These are phyloP conservation scores for Papilio gigon DNA, from an alignment of 2,888 invertebrate species.

Conservation along the genomic window DNA sequence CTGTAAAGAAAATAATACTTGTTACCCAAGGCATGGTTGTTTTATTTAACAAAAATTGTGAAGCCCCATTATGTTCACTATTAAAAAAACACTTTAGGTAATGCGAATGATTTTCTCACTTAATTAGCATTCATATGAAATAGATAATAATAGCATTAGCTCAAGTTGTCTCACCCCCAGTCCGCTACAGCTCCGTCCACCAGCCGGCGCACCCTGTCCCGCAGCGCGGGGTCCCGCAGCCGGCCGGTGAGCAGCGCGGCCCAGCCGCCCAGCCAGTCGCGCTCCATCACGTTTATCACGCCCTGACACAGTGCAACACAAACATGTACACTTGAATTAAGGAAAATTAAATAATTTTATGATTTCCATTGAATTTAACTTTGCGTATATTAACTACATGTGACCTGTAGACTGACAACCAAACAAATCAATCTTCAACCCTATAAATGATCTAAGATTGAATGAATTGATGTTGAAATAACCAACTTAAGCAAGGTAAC, in stretches of 20 bases:
- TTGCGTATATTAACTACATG: too few relatives aligned
- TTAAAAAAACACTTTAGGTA: too few relatives aligned
- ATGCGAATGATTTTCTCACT: too few relatives aligned
- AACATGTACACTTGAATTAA: neutral
- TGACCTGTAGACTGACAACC: too few relatives aligned
- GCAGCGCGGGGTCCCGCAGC: slow-evolving; percentile 70
- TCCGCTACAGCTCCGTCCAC: slow-evolving; percentile 79
- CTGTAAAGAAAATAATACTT: slow-evolving; percentile 54
- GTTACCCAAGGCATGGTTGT: neutral
- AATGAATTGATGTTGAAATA: too few relatives aligned
- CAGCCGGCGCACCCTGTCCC: slow-evolving; percentile 68
- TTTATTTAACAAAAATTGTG: neutral
- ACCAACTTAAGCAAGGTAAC: too few relatives aligned
- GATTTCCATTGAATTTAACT: too few relatives aligned
- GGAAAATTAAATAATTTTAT: too few relatives aligned
- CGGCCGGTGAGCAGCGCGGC: slow-evolving; percentile 84
- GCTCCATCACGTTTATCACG: slow-evolving; percentile 83
- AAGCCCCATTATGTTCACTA: too few relatives aligned
- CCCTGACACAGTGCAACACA: slow-evolving; percentile 65
- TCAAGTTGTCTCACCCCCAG: slow-evolving; percentile 66
- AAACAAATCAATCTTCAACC: too few relatives aligned
- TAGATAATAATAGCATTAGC: neutral
- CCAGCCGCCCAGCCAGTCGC: slow-evolving; percentile 85
- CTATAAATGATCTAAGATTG: too few relatives aligned
- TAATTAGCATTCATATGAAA: too few relatives aligned